Evolutionary conservation across 2,888 invertebrate genomes (phyloP).

Genomic region (Rhingia rostrata): DNA sequence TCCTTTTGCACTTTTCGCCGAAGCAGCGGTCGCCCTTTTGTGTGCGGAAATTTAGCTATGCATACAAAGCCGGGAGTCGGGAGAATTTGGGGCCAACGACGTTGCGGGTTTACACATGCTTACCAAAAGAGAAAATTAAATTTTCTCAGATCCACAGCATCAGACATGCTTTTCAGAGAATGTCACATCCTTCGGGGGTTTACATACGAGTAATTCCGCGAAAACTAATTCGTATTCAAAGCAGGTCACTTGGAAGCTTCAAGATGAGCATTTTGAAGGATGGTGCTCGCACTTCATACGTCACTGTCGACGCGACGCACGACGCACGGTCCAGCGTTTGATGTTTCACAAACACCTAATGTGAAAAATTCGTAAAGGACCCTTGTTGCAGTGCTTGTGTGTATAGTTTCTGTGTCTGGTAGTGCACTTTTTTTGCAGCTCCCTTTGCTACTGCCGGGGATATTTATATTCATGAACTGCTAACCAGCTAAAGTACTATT

Average conservation of each 20-base stretch:
- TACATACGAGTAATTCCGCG: background rate
- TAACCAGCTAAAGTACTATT: constrained; percentile 35
- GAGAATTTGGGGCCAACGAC: constrained; percentile 11
- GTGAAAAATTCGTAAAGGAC: constrained; percentile 2
- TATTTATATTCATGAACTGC: constrained; percentile 61
- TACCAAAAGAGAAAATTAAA: constrained; percentile 25
- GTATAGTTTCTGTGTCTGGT: background rate
- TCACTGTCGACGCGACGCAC: constrained; percentile 1
- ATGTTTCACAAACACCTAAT: constrained; percentile 16
- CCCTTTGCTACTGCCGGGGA: constrained; percentile 11
- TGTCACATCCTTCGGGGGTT: constrained; percentile 17
- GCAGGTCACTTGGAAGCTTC: constrained; percentile 34
- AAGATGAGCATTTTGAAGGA: constrained; percentile 10
- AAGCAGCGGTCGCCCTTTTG: constrained; percentile 22
- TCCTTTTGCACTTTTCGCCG: constrained; percentile 34
- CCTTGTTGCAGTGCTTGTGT: too few species aligned
- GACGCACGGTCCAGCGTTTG: constrained; percentile 27
- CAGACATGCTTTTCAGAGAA: constrained; percentile 4
- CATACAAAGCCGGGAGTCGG: constrained; percentile 21
- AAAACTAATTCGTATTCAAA: constrained; percentile 45
- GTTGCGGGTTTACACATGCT: background rate
- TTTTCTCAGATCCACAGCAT: constrained; percentile 21
- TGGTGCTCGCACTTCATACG: constrained; percentile 30
- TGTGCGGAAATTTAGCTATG: constrained; percentile 18
- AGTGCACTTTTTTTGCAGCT: background rate